Evolutionary conservation across 2,797 vertebrate genomes (phyloP), one percentile per base, ranked within the genome.

Genomic region (Hemitrygon akajei): DNA sequence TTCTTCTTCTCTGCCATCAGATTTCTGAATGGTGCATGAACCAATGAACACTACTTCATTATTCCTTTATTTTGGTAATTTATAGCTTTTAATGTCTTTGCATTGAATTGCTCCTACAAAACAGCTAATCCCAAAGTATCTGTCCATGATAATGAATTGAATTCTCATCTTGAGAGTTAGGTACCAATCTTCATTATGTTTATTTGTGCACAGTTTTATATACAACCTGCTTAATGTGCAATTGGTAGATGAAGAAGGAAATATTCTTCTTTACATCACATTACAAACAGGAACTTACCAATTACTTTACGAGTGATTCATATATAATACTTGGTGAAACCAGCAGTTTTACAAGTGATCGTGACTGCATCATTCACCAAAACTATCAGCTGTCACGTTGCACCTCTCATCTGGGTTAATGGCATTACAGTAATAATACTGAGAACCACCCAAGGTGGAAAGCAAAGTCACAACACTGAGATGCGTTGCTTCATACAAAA

Each of bases 221-320:
- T 34, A 20, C 37, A 30, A 22, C 14, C 11, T 27, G 75, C 12
- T 92, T 40, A 30, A 92, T 75, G n/a, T 56, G 91, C 60, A 73
- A 25, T 73, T 7, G 71, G 25, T 73, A 30, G 66, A 56, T 56
- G 91, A n/a, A 71, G 69, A 3, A 20, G n/a, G n/a, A 69, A 91
- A 84, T 12, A 22, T 7, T 89, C 66, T 27, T 89, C 66, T 27
- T 73, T 25, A 34, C 25, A 34, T 7, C 66, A 22, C 22, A 40
- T 91, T 73, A 73, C 25, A 47, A 91, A 73, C 40, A 69, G 10
- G 73, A 91, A 73, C 37, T 71, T n/a, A 91, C 82, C 82, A 86
- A 86, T 47, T 73, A 27, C 60, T 89, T 89, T 89, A 89, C 6
- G 89, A 34, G 58, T 12, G n/a, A 66, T 66, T 89, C 60, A 66